phyloP scores from a whole-genome alignment of 2,888 invertebrate species.

The Tetrapedia diversipes region DNA sequence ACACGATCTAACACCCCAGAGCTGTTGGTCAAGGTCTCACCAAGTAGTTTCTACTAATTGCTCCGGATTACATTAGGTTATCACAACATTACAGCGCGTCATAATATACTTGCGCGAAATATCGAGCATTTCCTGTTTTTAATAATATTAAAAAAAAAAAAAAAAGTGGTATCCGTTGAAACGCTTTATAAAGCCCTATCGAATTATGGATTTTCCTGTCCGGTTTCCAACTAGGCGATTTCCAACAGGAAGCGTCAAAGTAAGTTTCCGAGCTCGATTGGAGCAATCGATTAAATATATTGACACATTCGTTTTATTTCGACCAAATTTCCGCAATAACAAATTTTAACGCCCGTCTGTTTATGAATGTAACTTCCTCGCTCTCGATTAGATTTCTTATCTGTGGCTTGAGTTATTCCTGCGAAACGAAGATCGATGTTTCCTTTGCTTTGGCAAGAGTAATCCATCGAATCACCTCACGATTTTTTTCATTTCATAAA shows the following conservation, averaged over 20 bases:
- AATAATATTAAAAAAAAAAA: background rate
- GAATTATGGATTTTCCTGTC: constrained; percentile 33
- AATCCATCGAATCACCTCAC: background rate
- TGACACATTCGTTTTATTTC: background rate
- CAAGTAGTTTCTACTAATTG: background rate
- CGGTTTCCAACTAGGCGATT: no score
- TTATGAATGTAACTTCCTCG: background rate
- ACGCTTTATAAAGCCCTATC: background rate
- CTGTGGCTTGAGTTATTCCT: background rate
- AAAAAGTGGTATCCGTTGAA: background rate
- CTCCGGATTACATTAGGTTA: background rate
- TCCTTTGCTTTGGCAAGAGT: background rate
- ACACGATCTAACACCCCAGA: background rate
- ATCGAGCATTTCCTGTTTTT: background rate
- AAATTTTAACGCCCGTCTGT: background rate
- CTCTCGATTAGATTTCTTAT: constrained; percentile 11
- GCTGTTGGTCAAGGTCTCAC: background rate
- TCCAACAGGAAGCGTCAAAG: constrained; percentile 6
- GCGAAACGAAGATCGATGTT: background rate
- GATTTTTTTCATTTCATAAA: constrained; percentile 18
- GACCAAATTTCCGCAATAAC: background rate
- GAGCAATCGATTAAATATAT: constrained; percentile 20
- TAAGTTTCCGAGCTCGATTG: constrained; percentile 14
- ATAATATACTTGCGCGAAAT: background rate
- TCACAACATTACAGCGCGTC: background rate